These are phyloP conservation scores for Drosophila prolongata DNA, from an alignment of 2,888 invertebrate genomes.

Conservation along the genomic window DNA sequence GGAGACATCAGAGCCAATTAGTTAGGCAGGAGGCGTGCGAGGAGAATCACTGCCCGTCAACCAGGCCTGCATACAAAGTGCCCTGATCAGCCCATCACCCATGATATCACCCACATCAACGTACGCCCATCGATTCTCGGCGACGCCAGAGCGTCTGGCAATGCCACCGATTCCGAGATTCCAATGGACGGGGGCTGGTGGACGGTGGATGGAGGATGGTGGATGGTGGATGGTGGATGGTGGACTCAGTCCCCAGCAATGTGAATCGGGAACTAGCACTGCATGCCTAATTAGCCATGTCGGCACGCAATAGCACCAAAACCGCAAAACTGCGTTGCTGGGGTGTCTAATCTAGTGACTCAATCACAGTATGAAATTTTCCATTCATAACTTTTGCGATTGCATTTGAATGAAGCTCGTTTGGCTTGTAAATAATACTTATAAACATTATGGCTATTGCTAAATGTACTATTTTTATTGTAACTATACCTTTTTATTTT, in stretches of 20 bases:
- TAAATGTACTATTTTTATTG: no score
- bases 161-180: slow-evolving; percentile 22
- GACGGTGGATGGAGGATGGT: no score
- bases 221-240: not conserved
- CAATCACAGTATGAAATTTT: slow-evolving; percentile 22
- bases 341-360: slow-evolving; percentile 17
- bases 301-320: slow-evolving; percentile 5
- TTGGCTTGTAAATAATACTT: not conserved
- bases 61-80: slow-evolving; percentile 56
- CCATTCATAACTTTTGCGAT: slow-evolving; percentile 26
- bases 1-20: slow-evolving; percentile 34
- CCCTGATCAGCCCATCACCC: slow-evolving; percentile 42
- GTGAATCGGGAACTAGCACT: slow-evolving; percentile 17
- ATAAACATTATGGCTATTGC: no score
- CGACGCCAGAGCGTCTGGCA: slow-evolving; percentile 67
- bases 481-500: no score
- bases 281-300: slow-evolving; percentile 39
- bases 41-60: slow-evolving; percentile 27
- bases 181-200: not conserved
- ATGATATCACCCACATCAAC: slow-evolving; percentile 63
- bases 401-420: slow-evolving; percentile 26
- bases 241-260: slow-evolving; percentile 3
- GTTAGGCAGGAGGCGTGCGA: slow-evolving; percentile 51
- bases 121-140: slow-evolving; percentile 61
- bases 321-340: slow-evolving; percentile 4